Evolutionary conservation across 2,888 invertebrate genomes (phyloP).

Genomic region (Drosophila fulvimacula): DNA sequence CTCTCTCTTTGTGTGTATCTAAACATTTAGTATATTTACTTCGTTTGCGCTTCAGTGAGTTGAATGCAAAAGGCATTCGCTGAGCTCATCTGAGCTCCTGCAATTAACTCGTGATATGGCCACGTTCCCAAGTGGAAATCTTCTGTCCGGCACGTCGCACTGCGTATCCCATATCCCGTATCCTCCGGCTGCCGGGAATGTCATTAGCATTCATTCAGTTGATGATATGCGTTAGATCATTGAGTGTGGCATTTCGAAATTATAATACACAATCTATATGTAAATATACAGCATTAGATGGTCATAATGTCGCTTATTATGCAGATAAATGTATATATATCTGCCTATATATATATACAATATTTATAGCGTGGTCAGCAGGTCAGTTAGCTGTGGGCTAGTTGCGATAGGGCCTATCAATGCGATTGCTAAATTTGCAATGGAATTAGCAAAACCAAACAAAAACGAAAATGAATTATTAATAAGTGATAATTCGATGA

Average conservation of each 20-base stretch:
- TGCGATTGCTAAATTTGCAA: constrained; percentile 37
- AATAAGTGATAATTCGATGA: neutral
- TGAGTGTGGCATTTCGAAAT: constrained; percentile 58
- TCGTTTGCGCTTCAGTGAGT: constrained; percentile 58
- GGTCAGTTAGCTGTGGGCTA: neutral
- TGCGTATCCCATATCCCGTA: neutral
- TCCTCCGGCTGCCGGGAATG: constrained; percentile 36
- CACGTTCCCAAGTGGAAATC: constrained; percentile 4
- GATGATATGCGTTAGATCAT: constrained; percentile 59
- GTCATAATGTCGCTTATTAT: constrained; percentile 59
- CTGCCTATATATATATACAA: neutral
- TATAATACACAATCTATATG: constrained; percentile 64
- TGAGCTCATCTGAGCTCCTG: constrained; percentile 28
- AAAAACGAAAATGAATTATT: constrained; percentile 20
- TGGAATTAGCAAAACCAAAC: constrained; percentile 22
- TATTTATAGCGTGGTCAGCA: constrained; percentile 14
- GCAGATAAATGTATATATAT: constrained; percentile 44
- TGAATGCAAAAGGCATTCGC: constrained; percentile 45
- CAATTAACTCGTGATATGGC: constrained; percentile 53
- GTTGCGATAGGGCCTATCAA: constrained; percentile 25
- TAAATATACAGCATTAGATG: constrained; percentile 50
- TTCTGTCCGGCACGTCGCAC: constrained; percentile 1
- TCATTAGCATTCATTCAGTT: constrained; percentile 60
- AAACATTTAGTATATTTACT: constrained; percentile 53
- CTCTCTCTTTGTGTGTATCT: neutral